A percentile compares a stretch with the other conserved stretches of the same genome.
These are phyloP conservation scores for Chromobotia macracanthus DNA, from an alignment of 2,797 vertebrate species.

Conservation along the genomic window DNA sequence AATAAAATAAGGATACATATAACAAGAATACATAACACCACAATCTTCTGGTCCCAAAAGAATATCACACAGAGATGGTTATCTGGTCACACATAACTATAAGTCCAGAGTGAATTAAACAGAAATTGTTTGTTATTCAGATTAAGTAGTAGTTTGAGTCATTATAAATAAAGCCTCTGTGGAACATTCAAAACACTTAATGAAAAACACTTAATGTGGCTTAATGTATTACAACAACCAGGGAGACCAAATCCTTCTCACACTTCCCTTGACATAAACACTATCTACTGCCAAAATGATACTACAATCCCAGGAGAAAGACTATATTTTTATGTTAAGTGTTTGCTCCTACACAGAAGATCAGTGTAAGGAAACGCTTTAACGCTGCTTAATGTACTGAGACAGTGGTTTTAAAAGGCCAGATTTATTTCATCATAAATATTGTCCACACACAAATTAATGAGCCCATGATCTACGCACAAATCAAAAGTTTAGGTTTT, in stretches of 20 bases:
- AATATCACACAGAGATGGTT: neutral
- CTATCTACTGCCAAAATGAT: neutral
- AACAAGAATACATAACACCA: too few relatives aligned
- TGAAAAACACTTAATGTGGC: neutral
- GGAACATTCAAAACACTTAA: neutral
- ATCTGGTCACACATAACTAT: neutral
- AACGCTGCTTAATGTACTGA: neutral
- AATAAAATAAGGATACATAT: too few relatives aligned
- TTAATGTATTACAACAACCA: conserved; percentile 1
- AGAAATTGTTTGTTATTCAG: neutral
- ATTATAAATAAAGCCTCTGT: neutral
- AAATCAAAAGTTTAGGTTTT: neutral
- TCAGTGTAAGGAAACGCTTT: neutral
- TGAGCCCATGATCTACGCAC: neutral
- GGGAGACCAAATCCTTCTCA: neutral
- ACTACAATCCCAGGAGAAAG: neutral
- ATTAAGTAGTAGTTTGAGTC: neutral
- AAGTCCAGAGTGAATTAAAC: neutral
- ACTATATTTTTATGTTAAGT: neutral
- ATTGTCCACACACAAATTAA: neutral
- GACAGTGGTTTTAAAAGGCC: neutral
- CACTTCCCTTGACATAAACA: neutral
- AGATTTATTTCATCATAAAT: neutral
- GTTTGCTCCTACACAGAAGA: neutral
- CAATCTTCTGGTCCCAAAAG: neutral